Evolutionary conservation across 2,888 invertebrate genomes (phyloP), one percentile per base, ranked within the genome.

Genomic region (Hypolimnas misippus): DNA sequence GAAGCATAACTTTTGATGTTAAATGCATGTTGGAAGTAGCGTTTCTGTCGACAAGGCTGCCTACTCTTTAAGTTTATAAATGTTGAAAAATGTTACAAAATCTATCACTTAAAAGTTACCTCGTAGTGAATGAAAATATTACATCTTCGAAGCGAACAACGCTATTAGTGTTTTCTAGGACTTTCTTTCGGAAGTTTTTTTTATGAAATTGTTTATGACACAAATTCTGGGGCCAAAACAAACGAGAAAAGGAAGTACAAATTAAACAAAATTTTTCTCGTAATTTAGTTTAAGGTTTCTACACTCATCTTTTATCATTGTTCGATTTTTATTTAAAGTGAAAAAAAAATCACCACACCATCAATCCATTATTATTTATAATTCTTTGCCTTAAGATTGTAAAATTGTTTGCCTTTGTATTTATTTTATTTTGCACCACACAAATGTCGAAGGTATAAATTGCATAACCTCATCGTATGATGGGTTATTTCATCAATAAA

Each of bases 181-280:
- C 25, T 63, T 69, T 53, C 57, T 38, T 66, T 58, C 46, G 57
- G 54, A 44, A 44, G 44, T 63, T 60, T 59, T 58, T 65, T 33
- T 57, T 63, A 63, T 71, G 68, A 74, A 70, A 76, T 78, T 73
- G 74, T 78, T 81, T 78, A 73, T 75, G 66, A 85, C 83, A 84
- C 76, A 82, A 82, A 82, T 79, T 86, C 85, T 82, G 89, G 90
- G 89, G 88, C 89, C 89, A 89, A 89, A 69, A 82, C 70, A 76
- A 83, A 85, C 87, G 87, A 85, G 84, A 83, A 83, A 76, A 80
- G 80, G 78, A 82, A 89, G 89, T 89, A 89, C 89, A 90, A 90
- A 87, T 83, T 82, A 79, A 79, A 78, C 76, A 82, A 82, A 79
- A 78, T 63, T 70, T 80, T 83, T 84, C 82, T 86, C 83, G 82